phyloP scores from a whole-genome alignment of 2,113 vertebrate species.

The Astur gentilis region DNA sequence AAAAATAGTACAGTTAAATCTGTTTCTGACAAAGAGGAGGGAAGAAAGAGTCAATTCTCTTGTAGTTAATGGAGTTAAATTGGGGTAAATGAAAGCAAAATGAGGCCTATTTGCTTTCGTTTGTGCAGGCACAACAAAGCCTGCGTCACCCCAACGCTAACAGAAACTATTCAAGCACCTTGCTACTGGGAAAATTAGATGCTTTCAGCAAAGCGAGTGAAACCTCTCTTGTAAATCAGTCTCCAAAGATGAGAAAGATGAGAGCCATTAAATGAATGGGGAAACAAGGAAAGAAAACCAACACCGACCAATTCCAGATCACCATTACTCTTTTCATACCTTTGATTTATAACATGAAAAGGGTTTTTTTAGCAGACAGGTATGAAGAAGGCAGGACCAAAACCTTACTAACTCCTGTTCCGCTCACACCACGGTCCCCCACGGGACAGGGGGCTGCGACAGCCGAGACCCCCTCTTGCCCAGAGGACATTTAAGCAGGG shows the following conservation, averaged over 20 bases:
- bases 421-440: rapidly evolving
- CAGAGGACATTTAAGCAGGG: rapidly evolving
- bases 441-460: rapidly evolving
- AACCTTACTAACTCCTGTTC: neutral
- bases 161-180: neutral
- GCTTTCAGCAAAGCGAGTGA: neutral
- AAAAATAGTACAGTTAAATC: neutral
- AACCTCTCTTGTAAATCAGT: neutral
- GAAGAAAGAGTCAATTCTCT: neutral
- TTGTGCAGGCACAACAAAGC: neutral
- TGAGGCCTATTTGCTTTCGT: neutral
- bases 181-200: neutral
- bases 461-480: neutral
- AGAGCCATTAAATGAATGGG: neutral
- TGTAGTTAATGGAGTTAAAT: neutral
- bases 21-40: neutral
- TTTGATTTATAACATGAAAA: neutral
- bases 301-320: rapidly evolving
- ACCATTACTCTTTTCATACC: neutral
- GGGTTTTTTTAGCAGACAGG: neutral
- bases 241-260: neutral
- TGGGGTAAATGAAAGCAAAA: neutral
- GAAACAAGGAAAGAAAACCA: neutral
- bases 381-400: neutral
- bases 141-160: neutral